phyloP scores from a whole-genome alignment of 2,113 vertebrate genomes.

The Anarrhichthys ocellatus region DNA sequence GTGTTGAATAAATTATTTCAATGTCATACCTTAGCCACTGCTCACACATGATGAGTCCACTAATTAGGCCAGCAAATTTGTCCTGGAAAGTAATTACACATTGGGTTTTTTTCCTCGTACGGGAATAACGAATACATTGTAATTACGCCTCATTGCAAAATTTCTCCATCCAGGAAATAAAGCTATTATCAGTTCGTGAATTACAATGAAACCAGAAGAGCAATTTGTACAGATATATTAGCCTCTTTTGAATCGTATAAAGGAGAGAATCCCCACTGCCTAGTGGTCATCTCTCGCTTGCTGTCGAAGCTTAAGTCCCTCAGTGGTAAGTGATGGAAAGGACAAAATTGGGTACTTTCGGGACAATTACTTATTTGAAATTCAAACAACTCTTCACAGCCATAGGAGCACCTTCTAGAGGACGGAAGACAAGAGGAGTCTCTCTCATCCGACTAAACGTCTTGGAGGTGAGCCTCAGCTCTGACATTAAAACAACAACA shows the following conservation, averaged over 20 bases:
- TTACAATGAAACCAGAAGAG: slow-evolving; percentile 70
- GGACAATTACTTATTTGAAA: slow-evolving; percentile 78
- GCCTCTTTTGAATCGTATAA: slow-evolving; percentile 68
- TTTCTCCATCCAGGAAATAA: slow-evolving; percentile 68
- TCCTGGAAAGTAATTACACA: slow-evolving; percentile 73
- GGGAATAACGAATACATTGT: slow-evolving; percentile 65
- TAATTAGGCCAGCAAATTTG: slow-evolving; percentile 52
- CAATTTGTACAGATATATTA: slow-evolving; percentile 76
- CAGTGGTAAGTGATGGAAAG: slow-evolving; percentile 75
- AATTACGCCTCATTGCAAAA: slow-evolving; percentile 66
- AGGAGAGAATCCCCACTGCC: slow-evolving; percentile 67
- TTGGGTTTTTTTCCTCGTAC: slow-evolving; percentile 46
- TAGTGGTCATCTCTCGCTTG: slow-evolving; percentile 66
- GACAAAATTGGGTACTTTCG: slow-evolving; percentile 74
- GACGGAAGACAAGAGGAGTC: slow-evolving; percentile 62
- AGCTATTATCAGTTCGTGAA: slow-evolving; percentile 74
- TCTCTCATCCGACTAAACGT: slow-evolving; percentile 67
- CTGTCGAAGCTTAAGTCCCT: slow-evolving; percentile 70
- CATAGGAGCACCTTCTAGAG: slow-evolving; percentile 62
- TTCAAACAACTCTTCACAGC: slow-evolving; percentile 73
- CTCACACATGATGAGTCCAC: slow-evolving; percentile 50
- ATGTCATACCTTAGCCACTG: slow-evolving; percentile 50
- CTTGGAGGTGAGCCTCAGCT: slow-evolving; percentile 60
- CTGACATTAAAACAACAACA: slow-evolving; percentile 71
- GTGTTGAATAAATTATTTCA: slow-evolving; percentile 59